These are phyloP conservation scores for Drosophila formosana DNA, from an alignment of 2,888 invertebrate genomes.

Conservation along the genomic window DNA sequence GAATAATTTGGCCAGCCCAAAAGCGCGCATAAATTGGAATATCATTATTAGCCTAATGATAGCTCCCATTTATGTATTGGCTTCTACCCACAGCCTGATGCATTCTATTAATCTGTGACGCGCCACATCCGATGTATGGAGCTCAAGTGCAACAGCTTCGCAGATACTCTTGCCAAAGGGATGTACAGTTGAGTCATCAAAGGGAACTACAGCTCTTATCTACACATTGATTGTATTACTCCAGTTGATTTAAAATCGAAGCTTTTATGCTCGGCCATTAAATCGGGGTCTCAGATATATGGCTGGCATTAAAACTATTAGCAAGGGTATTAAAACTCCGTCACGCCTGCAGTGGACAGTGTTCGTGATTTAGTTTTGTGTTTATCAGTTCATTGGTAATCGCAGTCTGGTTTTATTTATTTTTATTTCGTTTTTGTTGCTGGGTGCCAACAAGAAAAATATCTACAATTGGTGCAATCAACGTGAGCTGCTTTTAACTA, in stretches of 20 bases:
- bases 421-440: conserved; percentile 12
- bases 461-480: conserved; percentile 54
- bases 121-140: conserved; percentile 52
- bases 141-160: conserved; percentile 54
- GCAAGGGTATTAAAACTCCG: conserved; percentile 7
- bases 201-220: not conserved
- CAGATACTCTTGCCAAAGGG: not conserved
- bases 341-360: not conserved
- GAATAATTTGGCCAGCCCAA: conserved; percentile 63
- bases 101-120: conserved; percentile 44
- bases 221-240: not conserved
- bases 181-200: not conserved
- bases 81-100: conserved; percentile 14
- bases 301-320: not conserved
- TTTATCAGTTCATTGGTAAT: conserved; percentile 34
- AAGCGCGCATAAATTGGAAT: conserved; percentile 61
- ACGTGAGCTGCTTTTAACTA: conserved; percentile 35
- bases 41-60: conserved; percentile 62
- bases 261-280: not conserved
- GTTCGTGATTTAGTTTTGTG: not conserved
- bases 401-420: not conserved
- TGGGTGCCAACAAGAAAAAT: conserved; percentile 39
- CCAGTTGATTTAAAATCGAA: not conserved
- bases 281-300: not conserved
- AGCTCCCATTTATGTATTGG: conserved; percentile 1